Base-by-base conservation (phyloP, 2,888 invertebrate species). In the Gortyna flavago region DNA sequence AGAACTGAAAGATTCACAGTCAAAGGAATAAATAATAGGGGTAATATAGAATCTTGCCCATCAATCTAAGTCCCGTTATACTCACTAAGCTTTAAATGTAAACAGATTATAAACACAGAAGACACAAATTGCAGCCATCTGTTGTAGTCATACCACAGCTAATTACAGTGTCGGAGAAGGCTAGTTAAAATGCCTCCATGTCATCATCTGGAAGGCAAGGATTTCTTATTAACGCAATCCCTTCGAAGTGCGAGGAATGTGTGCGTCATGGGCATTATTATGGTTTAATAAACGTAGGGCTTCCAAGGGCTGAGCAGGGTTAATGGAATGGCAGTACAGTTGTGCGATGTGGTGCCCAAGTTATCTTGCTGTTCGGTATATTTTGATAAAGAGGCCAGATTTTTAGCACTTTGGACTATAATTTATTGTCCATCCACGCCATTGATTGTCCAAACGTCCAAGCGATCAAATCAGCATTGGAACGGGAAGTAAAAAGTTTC, bases 181-280 rank as follows among this genome's bases (percentile, higher is more conserved):
- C 76, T 81, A 48, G 73, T 80, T 81, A 80, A 80, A 83, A 81
- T 76, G 70, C 78, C 67, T 78, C 57, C 80, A 70, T 84, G 80
- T 84, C 77, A 84, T 80, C 75, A 82, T 85, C 73, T 75, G 80
- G 75, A 69, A 74, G 85, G 76, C 85, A 81, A 85, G 86, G 88
- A 88, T 84, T 89, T 90, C 83, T 91, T 87, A 88, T 87, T 86
- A 87, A 84, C 79, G 83, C 89, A 91, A 91, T 90, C 89, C 87
- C 89, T 93, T 93, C 93, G n/a, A n/a, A n/a, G 29, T 85, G 70
- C 78, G 75, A 84, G 93, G 93, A 92, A 94, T 93, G 90, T 88
- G 72, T 76, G 84, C 85, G 85, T 90, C 81, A 67, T 70, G 80
- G 79, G 85, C 88, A 88, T 90, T 90, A 84, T 90, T 92, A 89